These are phyloP conservation scores for Lophochroa leadbeateri DNA, from an alignment of 2,113 vertebrate species.

Conservation along the genomic window DNA sequence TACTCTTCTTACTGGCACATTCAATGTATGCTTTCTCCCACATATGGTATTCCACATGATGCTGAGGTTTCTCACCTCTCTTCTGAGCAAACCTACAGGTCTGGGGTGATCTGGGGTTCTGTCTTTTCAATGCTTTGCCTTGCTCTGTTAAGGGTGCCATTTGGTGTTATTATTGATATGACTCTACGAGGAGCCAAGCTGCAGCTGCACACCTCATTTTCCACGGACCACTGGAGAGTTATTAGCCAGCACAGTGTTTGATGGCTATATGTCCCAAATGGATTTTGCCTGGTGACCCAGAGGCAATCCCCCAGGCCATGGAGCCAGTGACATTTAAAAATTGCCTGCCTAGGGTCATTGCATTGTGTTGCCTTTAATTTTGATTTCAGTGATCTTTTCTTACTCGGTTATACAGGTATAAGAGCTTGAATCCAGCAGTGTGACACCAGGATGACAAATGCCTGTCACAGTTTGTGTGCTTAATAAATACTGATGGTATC, in stretches of 20 bases:
- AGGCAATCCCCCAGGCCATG: not conserved
- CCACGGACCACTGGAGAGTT: not conserved
- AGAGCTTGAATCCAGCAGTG: not conserved
- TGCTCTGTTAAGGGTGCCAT: not conserved
- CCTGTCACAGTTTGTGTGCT: not conserved
- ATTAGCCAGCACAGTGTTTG: accelerated
- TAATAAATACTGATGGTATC: not conserved
- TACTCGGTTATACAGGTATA: not conserved
- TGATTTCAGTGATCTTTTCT: not conserved
- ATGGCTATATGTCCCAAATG: accelerated
- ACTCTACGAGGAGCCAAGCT: not conserved
- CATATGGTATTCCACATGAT: accelerated
- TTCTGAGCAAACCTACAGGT: not conserved
- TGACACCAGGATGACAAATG: not conserved
- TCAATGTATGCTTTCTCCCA: not conserved
- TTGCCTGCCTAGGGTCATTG: not conserved
- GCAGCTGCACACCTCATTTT: not conserved
- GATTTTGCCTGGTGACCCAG: not conserved
- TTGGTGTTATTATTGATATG: accelerated
- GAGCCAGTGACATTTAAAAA: not conserved
- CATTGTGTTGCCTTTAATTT: not conserved
- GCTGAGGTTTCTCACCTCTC: not conserved
- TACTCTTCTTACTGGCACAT: accelerated
- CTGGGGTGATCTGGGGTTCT: not conserved
- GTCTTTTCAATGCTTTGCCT: not conserved